Base-by-base conservation (phyloP, 2,888 invertebrate genomes). In the Dione vanillae region DNA sequence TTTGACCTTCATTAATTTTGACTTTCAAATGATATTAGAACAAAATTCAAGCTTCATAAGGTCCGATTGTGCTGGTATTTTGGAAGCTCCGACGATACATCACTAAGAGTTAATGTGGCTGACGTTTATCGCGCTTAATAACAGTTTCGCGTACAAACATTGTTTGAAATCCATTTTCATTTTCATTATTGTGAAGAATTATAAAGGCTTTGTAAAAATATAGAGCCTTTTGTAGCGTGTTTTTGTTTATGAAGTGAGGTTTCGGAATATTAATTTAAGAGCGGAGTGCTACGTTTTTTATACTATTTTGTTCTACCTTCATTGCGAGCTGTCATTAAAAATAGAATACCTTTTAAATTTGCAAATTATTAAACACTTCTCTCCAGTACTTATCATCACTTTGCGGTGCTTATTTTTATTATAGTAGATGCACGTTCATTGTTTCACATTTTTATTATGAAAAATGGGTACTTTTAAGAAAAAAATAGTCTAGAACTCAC, bases 71-170 rank as follows among this genome's bases (percentile, higher is more conserved):
- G 52, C 19, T 69, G 68, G 62, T 47, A 62, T 62, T 68, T 64
- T 16, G 54, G 43, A 40, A 19, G 37, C 40, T n/a, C 68, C 51
- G 40, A 47, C 68, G 62, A 69, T 69, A 69, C 62, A 69, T 69
- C 68, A 69, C 68, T 64, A 64, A 64, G 61, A 61, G 67, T 67
- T 69, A 69, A 69, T 69, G 68, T 54, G 62, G 20, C 64, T 69
- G 68, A 69, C 62, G 40, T 58, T 59, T 62, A 65, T 45, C 64
- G 66, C 66, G 64, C 51, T 72, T 65, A 54, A 65, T 67, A 76
- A 78, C 78, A 78, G 75, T 77, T 78, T 74, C 74, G 77, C 73
- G 75, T 70, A 72, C 76, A 77, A 77, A 80, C 77, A 78, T 73
- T 76, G 77, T 79, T 78, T 79, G 54, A 65, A 73, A 67, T 72